A percentile compares a stretch with the other conserved stretches of the same genome.
phyloP scores from a whole-genome alignment of 1,140 invertebrate genomes.

The Lepidotrigona ventralis region DNA sequence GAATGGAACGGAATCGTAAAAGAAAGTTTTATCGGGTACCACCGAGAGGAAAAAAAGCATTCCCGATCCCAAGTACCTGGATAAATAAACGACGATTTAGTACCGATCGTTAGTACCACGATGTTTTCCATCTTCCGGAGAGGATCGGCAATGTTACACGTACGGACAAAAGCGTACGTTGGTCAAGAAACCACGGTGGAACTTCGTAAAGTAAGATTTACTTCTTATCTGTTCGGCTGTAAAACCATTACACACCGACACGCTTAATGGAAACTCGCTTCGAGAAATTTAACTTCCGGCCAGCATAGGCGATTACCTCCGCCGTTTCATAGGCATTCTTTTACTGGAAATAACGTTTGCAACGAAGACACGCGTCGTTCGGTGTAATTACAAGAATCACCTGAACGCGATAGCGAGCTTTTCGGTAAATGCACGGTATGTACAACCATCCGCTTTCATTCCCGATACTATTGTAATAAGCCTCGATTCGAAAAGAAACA shows the following conservation, averaged over 20 bases:
- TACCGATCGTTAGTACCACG: not conserved
- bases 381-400: not conserved
- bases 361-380: not conserved
- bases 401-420: not conserved
- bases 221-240: constrained; percentile 48
- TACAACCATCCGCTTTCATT: not conserved
- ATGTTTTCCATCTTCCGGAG: not conserved
- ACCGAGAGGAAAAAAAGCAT: not conserved
- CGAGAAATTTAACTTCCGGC: constrained; percentile 41
- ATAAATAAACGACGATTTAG: not conserved
- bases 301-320: not conserved
- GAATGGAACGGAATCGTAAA: constrained; percentile 9
- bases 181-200: constrained; percentile 14
- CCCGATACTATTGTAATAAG: not conserved
- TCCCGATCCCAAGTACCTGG: not conserved
- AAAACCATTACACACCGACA: constrained; percentile 43
- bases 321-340: constrained; percentile 8
- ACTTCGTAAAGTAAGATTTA: constrained; percentile 45
- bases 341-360: not conserved
- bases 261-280: constrained; percentile 48
- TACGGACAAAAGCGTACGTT: not conserved
- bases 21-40: not conserved
- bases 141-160: not conserved
- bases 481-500: too few species aligned
- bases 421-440: not conserved